Evolutionary conservation across 2,797 vertebrate genomes (phyloP).

Genomic region (Phataginus tricuspis): DNA sequence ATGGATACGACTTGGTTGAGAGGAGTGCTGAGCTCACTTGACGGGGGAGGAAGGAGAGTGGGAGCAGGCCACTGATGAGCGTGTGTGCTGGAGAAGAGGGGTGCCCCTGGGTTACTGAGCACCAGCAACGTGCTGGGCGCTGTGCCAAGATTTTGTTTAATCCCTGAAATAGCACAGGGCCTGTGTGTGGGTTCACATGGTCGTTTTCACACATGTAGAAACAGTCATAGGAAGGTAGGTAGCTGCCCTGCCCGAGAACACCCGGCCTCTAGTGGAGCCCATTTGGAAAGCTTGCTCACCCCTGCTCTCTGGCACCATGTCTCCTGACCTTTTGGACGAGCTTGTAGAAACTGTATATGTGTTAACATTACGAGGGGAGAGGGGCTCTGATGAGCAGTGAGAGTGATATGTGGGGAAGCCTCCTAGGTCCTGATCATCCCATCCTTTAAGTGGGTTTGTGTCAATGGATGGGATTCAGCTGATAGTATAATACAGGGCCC

Average conservation of each 20-base stretch:
- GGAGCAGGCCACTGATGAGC: neutral
- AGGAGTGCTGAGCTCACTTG: neutral
- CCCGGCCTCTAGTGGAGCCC: neutral
- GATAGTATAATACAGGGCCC: neutral
- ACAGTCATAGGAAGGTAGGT: neutral
- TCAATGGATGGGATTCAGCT: neutral
- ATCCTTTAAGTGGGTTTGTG: neutral
- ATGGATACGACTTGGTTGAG: neutral
- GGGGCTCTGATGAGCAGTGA: neutral
- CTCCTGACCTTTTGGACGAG: neutral
- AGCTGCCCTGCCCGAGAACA: neutral
- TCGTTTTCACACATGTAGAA: neutral
- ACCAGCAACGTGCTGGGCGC: fast-evolving
- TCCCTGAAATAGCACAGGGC: neutral
- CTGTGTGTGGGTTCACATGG: neutral
- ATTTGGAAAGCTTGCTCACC: neutral
- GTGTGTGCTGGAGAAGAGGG: neutral
- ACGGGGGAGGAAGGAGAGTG: neutral
- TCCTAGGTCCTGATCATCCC: neutral
- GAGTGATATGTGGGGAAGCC: neutral
- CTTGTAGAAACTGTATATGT: neutral
- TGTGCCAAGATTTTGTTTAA: neutral
- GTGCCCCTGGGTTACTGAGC: neutral
- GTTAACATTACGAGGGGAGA: neutral
- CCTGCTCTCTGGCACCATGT: fast-evolving